phyloP scores from a whole-genome alignment of 2,797 vertebrate genomes.

The Crenichthys baileyi region DNA sequence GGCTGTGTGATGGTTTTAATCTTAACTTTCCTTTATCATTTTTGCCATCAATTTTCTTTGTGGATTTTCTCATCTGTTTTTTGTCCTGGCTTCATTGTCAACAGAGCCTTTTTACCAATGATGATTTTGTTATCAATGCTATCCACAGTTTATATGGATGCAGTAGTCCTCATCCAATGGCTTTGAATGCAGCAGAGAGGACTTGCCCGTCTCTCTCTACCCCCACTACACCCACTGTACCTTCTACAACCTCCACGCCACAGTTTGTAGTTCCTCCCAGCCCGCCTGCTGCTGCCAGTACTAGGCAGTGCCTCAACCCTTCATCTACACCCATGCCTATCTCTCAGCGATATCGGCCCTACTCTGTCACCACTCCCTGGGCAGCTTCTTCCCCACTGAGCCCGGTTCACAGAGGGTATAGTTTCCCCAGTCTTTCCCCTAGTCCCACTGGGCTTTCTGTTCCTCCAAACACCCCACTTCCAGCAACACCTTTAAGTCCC shows the following conservation, averaged over 20 bases:
- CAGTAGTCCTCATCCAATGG: conserved; percentile 85
- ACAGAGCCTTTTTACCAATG: conserved; percentile 57
- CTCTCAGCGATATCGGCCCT: conserved; percentile 90
- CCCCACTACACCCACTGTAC: conserved; percentile 72
- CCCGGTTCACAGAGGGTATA: conserved; percentile 68
- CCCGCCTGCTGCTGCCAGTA: conserved; percentile 66
- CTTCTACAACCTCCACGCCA: conserved; percentile 64
- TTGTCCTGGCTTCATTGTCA: conserved; percentile 26
- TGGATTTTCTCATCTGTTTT: conserved; percentile 42
- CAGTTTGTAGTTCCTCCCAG: conserved; percentile 76
- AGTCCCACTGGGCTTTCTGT: conserved; percentile 62
- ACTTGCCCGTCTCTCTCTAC: conserved; percentile 76
- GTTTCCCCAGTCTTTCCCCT: conserved; percentile 59
- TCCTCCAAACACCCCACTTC: conserved; percentile 73
- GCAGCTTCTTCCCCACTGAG: conserved; percentile 73
- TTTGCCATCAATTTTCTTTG: not conserved
- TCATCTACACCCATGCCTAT: conserved; percentile 81
- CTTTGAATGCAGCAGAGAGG: conserved; percentile 82
- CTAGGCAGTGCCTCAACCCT: conserved; percentile 68
- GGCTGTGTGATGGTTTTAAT: not conserved
- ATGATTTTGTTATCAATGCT: conserved; percentile 70
- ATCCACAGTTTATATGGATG: conserved; percentile 93
- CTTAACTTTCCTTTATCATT: not conserved
- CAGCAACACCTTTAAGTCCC: conserved; percentile 74
- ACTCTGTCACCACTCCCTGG: conserved; percentile 84